Conservation (phyloP, 1,140 invertebrate species). For the Hypsibius dujardini region DNA sequence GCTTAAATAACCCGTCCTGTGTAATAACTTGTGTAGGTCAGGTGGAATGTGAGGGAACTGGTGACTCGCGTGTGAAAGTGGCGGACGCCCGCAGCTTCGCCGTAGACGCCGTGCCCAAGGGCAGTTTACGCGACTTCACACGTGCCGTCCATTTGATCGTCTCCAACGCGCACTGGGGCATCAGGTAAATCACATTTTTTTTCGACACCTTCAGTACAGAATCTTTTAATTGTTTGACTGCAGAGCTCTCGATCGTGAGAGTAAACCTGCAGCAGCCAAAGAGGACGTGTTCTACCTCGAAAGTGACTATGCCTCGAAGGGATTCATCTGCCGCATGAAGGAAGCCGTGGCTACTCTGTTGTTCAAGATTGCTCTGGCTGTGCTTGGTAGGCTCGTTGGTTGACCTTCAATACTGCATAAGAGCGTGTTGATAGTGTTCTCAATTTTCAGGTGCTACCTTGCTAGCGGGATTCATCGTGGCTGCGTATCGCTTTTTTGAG, state of each 20-base stretch:
- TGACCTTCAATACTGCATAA: no score
- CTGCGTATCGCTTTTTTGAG: not conserved
- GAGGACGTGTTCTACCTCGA: not conserved
- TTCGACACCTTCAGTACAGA: not conserved
- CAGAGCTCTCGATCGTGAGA: not conserved
- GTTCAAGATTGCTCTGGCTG: not conserved
- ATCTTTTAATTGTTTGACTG: not conserved
- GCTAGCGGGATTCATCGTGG: not conserved
- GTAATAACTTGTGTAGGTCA: not conserved
- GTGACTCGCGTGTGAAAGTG: not conserved
- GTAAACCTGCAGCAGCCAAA: not conserved
- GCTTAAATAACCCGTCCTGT: no score
- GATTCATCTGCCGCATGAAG: slow-evolving; percentile 1
- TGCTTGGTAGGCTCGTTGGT: not conserved
- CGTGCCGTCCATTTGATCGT: not conserved
- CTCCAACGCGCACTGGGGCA: slow-evolving; percentile 9
- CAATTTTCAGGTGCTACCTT: not conserved
- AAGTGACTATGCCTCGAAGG: not conserved
- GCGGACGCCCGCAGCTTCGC: not conserved
- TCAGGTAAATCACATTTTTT: not conserved
- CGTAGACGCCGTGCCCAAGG: not conserved
- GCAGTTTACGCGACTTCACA: not conserved
- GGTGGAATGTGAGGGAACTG: not conserved
- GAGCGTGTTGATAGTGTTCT: no score
- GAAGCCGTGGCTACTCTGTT: not conserved